Base-by-base conservation (phyloP, 37 sponge, comb jelly and placozoan species). In the Lycopodina hypogea region DNA sequence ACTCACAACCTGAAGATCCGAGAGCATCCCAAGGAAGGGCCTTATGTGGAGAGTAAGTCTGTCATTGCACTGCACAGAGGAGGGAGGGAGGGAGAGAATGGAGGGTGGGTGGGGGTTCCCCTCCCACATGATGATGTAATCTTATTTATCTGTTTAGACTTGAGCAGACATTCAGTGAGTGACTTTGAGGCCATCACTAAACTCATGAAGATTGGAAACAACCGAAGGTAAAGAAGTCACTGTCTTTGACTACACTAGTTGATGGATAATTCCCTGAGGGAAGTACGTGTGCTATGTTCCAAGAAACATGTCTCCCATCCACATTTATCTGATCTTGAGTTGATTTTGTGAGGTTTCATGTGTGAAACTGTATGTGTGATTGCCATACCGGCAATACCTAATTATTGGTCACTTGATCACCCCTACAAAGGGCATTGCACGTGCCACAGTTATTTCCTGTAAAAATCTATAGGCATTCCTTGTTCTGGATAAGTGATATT, bases 41-140 rank as follows among this genome's bases (percentile, higher is more conserved):
- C 95, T n/a, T 94, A 94, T 85, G 95, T 94, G 24, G 92, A 94
- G 51, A 78, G 95, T 94, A 50, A 84, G 89, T 82, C 11, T 1
- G 14, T 78, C 48, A n/a, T n/a, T n/a, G n/a, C n/a, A n/a, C n/a
- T n/a, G n/a, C n/a, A n/a, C n/a, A n/a, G n/a, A n/a, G n/a, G n/a
- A n/a, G n/a, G n/a, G n/a, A 4, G 48, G 48, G 48, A 45, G 48
- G 48, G 48, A 9, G 48, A 9, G 35, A 22, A 41, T 24, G 48
- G 18, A 1, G 3, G 21, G 30, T 7, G 68, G 9, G 9, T 4
- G 48, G 48, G 9, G 9, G 48, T 9, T 45, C 9, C 48, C 9
- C 48, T 45, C 48, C 48, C 8, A 12, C 4, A 45, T 9, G 8
- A 45, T 45, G 48, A 45, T 45, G 48, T 45, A 4, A 45, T 45